A percentile compares a stretch with the other conserved stretches of the same genome.
These are phyloP conservation scores for Thalassoma bifasciatum DNA, from an alignment of 2,113 vertebrate genomes.

Conservation along the genomic window DNA sequence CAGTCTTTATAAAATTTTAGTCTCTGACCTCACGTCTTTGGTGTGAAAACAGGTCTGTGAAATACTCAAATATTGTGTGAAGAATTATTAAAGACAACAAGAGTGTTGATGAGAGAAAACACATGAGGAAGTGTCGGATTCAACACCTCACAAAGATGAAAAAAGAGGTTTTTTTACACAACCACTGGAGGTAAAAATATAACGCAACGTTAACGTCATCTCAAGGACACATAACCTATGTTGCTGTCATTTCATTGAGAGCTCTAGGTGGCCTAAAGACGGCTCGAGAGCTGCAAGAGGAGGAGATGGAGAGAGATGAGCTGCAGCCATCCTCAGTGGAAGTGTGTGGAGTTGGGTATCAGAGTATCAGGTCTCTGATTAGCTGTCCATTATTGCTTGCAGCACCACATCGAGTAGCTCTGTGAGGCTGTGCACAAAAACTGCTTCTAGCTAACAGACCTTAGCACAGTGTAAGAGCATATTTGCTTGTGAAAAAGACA, in stretches of 20 bases:
- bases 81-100: not conserved
- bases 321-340: not conserved
- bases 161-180: not conserved
- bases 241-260: not conserved
- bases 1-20: too few relatives aligned
- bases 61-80: too few relatives aligned
- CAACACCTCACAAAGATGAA: not conserved
- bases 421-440: too few relatives aligned
- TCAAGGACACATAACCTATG: not conserved
- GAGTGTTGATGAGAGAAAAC: not conserved
- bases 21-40: too few relatives aligned
- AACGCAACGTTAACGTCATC: not conserved
- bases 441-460: too few relatives aligned
- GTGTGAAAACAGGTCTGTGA: too few relatives aligned
- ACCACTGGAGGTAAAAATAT: not conserved
- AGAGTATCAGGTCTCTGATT: not conserved
- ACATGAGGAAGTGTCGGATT: not conserved
- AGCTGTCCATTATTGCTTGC: not conserved
- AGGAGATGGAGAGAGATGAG: not conserved
- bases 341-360: not conserved
- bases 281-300: not conserved
- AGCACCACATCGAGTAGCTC: too few relatives aligned
- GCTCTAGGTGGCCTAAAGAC: not conserved
- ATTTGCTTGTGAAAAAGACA: too few relatives aligned
- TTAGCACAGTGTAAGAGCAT: too few relatives aligned